Evolutionary conservation across 2,888 invertebrate species (phyloP), one percentile per base, ranked within the genome.

Genomic region (Idaea dimidiata): DNA sequence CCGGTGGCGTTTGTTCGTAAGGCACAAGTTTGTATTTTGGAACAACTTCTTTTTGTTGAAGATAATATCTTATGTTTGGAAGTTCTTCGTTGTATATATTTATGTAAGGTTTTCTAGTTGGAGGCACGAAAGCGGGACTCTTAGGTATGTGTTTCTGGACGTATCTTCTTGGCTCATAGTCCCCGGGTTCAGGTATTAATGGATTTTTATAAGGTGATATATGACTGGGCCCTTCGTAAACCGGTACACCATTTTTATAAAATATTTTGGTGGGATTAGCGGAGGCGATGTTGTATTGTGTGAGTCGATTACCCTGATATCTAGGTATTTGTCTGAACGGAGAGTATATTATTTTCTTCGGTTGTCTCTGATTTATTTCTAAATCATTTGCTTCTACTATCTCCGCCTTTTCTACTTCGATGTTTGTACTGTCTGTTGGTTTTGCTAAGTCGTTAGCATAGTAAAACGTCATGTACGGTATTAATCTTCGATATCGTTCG

Each of bases 381-480:
- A 82, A 62, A 57, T 79, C 77, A 66, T 81, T 76, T 17, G 87
- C 78, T 74, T 90, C 87, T 24, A 89, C 66, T 61, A 91, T 85
- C 74, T 91, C 79, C 54, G 88, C 89, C 71, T 92, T 92, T 77
- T 91, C 88, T 17, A 91, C 84, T 75, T 88, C 89, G 33, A 93
- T 74, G 63, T 81, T 81, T 63, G 16, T 16, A 1, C 84, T 87
- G 67, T 82, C 88, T 61, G 84, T 89, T 65, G 78, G 93, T 80
- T 78, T 88, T 83, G 77, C 78, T 68, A 94, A 85, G 76, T 95
- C 94, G 64, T 95, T 94, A 56, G 93, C 94, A n/a, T 95, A 90
- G 82, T 97, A 97, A 85, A 95, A 97, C 53, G 96, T 96, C 94
- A 96, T 96, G 82, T 97, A 97, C 1, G 97, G 97, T 77, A 97